Conservation (phyloP, 2,888 invertebrate genomes). For the Ceramica pisi region DNA sequence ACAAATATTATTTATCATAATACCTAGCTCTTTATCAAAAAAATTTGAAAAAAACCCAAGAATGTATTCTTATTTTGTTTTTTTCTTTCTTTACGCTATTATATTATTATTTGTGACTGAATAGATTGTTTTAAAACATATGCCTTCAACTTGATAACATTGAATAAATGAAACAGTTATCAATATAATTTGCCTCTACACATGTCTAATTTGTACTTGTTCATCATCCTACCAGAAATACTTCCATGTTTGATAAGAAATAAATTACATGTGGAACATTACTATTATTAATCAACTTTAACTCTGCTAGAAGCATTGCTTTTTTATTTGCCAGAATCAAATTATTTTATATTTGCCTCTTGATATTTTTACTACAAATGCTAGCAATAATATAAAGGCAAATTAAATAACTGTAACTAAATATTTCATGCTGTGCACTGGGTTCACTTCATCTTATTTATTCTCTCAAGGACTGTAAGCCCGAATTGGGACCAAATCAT, state of each 20-base stretch:
- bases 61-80: background rate
- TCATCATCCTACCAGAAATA: slow-evolving; percentile 10
- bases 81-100: background rate
- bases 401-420: too few relatives aligned
- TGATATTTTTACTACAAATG: too few relatives aligned
- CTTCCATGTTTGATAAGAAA: slow-evolving; percentile 38
- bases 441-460: too few relatives aligned
- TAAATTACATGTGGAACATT: background rate
- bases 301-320: background rate
- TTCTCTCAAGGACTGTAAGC: too few relatives aligned
- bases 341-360: background rate
- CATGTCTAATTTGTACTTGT: background rate
- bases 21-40: background rate
- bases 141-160: slow-evolving; percentile 2
- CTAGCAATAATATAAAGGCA: too few relatives aligned
- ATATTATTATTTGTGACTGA: background rate
- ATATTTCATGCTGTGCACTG: too few relatives aligned
- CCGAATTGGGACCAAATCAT: too few relatives aligned
- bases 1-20: background rate
- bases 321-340: background rate
- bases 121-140: background rate
- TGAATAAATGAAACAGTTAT: slow-evolving; percentile 8
- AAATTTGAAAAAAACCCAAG: slow-evolving; percentile 5
- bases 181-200: background rate
- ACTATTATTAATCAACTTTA: background rate